Conservation (phyloP, 1,140 invertebrate genomes). For the Diachasma alloeum region DNA sequence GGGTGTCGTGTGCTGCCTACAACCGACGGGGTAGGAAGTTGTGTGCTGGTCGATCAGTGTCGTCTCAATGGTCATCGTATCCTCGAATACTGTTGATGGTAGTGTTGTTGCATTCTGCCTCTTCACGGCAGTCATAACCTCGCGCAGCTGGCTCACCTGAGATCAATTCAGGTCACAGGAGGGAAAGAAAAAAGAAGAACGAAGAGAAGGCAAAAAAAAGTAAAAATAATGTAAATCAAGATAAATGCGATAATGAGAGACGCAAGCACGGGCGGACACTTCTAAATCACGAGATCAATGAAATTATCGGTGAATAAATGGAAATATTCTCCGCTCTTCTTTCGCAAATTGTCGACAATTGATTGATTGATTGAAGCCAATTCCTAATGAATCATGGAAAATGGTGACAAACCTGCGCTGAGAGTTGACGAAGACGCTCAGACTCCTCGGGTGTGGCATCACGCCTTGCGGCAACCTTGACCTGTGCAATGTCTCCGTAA, state of each 20-base stretch:
- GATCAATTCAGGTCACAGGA: conserved; percentile 60
- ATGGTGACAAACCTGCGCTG: conserved; percentile 74
- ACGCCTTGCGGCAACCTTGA: conserved; percentile 89
- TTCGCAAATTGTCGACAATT: too few relatives aligned
- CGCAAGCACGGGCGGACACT: too few relatives aligned
- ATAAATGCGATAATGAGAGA: neutral
- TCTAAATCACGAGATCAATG: too few relatives aligned
- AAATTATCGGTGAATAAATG: too few relatives aligned
- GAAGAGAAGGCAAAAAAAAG: neutral
- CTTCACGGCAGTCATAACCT: conserved; percentile 63
- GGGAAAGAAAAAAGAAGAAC: conserved; percentile 35
- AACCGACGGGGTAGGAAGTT: conserved; percentile 60
- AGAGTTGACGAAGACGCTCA: conserved; percentile 82
- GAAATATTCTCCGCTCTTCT: too few relatives aligned
- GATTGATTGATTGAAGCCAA: neutral
- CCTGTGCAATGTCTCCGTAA: conserved; percentile 90
- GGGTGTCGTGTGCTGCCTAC: conserved; percentile 65
- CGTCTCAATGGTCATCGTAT: conserved; percentile 63
- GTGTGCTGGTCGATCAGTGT: conserved; percentile 63
- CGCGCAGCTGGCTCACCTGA: conserved; percentile 65
- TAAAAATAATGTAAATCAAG: neutral
- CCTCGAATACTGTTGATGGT: conserved; percentile 57
- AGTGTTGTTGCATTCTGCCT: conserved; percentile 57
- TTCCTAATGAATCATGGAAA: neutral
- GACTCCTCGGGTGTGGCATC: conserved; percentile 85